Conservation (phyloP, 2,113 vertebrate species). For the Epinephelus cyanopodus region DNA sequence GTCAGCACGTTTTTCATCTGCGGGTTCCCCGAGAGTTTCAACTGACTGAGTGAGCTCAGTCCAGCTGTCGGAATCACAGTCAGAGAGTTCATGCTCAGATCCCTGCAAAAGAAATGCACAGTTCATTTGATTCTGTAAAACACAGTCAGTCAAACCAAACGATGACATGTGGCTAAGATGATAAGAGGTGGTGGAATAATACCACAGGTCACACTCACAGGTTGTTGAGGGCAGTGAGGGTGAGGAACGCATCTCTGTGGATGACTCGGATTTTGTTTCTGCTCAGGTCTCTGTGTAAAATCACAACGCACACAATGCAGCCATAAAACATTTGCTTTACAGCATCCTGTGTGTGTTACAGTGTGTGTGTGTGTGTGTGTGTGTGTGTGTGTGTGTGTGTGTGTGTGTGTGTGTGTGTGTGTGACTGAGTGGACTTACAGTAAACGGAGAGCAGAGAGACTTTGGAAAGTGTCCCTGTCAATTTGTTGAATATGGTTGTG, state of each 20-base stretch:
- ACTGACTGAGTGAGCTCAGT: slow-evolving; percentile 89
- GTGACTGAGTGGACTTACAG: slow-evolving; percentile 87
- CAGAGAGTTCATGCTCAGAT: slow-evolving; percentile 93
- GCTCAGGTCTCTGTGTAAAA: slow-evolving; percentile 94
- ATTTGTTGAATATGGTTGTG: slow-evolving; percentile 93
- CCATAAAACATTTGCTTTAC: not conserved
- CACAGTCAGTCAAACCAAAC: not conserved
- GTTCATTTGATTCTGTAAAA: not conserved
- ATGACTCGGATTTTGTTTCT: slow-evolving; percentile 91
- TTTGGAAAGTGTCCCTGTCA: slow-evolving; percentile 89
- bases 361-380: not conserved
- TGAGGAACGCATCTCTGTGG: slow-evolving; percentile 91
- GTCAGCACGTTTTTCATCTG: slow-evolving; percentile 89
- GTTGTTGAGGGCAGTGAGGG: slow-evolving; percentile 89
- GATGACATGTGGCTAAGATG: not conserved
- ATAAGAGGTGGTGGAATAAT: not conserved
- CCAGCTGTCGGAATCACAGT: slow-evolving; percentile 88
- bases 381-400: not conserved
- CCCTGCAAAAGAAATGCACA: slow-evolving; percentile 78
- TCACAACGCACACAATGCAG: slow-evolving; percentile 27
- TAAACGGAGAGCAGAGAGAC: slow-evolving; percentile 88
- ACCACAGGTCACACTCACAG: slow-evolving; percentile 89
- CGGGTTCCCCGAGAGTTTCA: slow-evolving; percentile 94
- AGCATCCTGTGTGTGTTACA: not conserved
- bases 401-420: not conserved